Evolutionary conservation across 2,797 vertebrate genomes (phyloP).

Genomic region (Antennarius maculatus): DNA sequence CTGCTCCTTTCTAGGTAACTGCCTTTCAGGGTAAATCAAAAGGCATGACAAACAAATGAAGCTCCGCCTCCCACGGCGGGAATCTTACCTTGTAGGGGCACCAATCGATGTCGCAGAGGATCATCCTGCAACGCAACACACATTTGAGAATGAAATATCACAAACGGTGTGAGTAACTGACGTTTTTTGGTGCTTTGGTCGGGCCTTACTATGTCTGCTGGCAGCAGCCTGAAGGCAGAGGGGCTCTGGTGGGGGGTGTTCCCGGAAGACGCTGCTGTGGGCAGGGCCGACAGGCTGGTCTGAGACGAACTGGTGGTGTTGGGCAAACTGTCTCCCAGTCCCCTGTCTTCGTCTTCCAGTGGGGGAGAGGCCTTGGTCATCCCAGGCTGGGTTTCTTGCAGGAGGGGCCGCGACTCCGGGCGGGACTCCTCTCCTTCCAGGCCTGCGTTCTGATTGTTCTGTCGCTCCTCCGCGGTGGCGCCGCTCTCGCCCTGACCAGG

Average conservation of each 20-base stretch:
- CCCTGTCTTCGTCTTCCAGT: constrained; percentile 83
- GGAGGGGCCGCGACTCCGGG: constrained; percentile 76
- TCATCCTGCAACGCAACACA: constrained; percentile 67
- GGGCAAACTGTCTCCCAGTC: constrained; percentile 84
- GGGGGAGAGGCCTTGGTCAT: constrained; percentile 75
- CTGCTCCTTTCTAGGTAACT: constrained; percentile 1
- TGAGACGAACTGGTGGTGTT: constrained; percentile 87
- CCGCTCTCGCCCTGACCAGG: constrained; percentile 68
- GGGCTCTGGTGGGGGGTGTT: constrained; percentile 78
- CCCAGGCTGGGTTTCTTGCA: constrained; percentile 79
- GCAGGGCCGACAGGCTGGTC: constrained; percentile 81
- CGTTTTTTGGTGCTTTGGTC: neutral
- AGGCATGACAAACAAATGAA: neutral
- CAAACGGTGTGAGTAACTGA: neutral
- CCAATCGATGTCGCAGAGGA: constrained; percentile 70
- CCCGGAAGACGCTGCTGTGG: constrained; percentile 63
- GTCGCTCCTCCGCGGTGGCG: constrained; percentile 77
- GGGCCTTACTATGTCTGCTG: constrained; percentile 64
- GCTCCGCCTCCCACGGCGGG: neutral
- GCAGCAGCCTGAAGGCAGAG: constrained; percentile 42
- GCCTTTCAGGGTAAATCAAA: constrained; percentile 14
- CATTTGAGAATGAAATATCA: neutral
- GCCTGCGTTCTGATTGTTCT: constrained; percentile 78
- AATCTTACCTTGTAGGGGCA: constrained; percentile 78
- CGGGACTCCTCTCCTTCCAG: constrained; percentile 78